Conservation (phyloP, 1,140 invertebrate species). For the Druon quercuslanigerum region DNA sequence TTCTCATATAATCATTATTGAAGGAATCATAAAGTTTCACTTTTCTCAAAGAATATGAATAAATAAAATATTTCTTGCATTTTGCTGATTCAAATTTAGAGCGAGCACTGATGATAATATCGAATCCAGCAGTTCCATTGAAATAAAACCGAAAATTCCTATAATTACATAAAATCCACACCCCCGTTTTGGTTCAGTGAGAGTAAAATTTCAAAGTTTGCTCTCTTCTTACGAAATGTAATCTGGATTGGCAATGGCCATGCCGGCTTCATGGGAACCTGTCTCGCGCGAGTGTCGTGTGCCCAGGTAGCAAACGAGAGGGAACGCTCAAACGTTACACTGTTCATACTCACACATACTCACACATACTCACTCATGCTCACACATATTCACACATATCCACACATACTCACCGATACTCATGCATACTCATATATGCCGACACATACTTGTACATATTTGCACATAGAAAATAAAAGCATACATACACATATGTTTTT, state of each 20-base stretch:
- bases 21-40: too few species aligned
- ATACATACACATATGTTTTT: not conserved
- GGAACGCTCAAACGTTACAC: slow-evolving; percentile 10
- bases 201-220: slow-evolving; percentile 23
- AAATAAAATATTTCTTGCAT: too few species aligned
- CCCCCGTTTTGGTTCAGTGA: not conserved
- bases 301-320: slow-evolving; percentile 37
- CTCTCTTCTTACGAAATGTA: slow-evolving; percentile 25
- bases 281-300: slow-evolving; percentile 39
- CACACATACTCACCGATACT: not conserved
- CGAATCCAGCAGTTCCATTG: too few species aligned
- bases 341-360: not conserved
- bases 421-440: not conserved
- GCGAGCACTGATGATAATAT: too few species aligned
- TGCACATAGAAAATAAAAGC: not conserved
- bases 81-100: too few species aligned
- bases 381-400: too few species aligned
- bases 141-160: not conserved
- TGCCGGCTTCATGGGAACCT: slow-evolving; percentile 49
- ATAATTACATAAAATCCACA: slow-evolving; percentile 7
- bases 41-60: too few species aligned
- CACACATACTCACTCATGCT: not conserved
- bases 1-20: too few species aligned
- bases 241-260: slow-evolving; percentile 68
- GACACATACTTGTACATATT: too few species aligned